Base-by-base conservation (phyloP, 2,888 invertebrate genomes). In the Drosophila austrosaltans region DNA sequence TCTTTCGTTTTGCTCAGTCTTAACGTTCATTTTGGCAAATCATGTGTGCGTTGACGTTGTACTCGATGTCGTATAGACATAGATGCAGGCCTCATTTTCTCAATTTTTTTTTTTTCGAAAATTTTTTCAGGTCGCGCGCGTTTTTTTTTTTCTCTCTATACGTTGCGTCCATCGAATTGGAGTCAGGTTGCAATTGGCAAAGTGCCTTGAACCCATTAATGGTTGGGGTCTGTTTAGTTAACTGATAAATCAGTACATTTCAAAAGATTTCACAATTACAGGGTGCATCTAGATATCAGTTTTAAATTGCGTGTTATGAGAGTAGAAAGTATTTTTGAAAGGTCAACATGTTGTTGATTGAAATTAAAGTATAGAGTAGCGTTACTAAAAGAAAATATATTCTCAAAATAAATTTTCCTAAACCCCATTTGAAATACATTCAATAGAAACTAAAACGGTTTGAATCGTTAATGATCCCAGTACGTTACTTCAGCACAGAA, bases 81-180 rank as follows among this genome's bases (percentile, higher is more conserved):
- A 84, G 72, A 75, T 69, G 62, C 72, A 82, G 58, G 79, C 87
- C 86, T 87, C 75, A 83, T 87, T 81, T 81, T 71, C 67, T 28
- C 44, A 44, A 16, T 63, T 63, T 53, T 8, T 56, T 36, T 16
- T 59, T 71, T 63, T 67, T 71, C 56, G 40, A 36, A 36, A 36
- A 36, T 36, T 16, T 59, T 63, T 67, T 71, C 56, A 44, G 61
- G 59, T 22, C 10, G 59, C n/a, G n/a, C 22, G 16, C 69, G 56
- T 56, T 58, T 58, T 66, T 57, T 69, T 70, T 57, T 66, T 40
- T 28, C 53, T 53, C 42, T 16, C 1, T 10, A 12, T 28, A 42
- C 42, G 16, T 20, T 4, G 36, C 20, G 36, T 57, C 57, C 57
- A 57, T 36, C 36, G 36, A 39, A 36, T 22, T 12, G 57, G 57